Evolutionary conservation across 2,888 invertebrate genomes (phyloP).

Genomic region (Leptinotarsa tumamoca): DNA sequence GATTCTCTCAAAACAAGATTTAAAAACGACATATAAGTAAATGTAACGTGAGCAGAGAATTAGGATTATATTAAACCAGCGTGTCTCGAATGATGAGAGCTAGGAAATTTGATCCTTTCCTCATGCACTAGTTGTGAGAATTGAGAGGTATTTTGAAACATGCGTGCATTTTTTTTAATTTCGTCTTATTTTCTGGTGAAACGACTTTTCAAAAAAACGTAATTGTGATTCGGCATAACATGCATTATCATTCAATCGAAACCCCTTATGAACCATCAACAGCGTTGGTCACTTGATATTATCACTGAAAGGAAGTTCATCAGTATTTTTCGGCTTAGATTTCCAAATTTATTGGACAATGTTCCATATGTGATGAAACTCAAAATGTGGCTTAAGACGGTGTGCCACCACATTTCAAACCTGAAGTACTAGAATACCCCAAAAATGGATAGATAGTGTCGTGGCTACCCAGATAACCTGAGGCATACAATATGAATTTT

Average conservation of each 20-base stretch:
- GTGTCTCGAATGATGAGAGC: too few species aligned
- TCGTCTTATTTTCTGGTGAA: neutral
- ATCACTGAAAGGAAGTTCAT: neutral
- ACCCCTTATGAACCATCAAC: neutral
- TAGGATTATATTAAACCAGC: too few species aligned
- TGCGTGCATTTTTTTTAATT: too few species aligned
- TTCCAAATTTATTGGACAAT: neutral
- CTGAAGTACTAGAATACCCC: neutral
- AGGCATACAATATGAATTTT: neutral
- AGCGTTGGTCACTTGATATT: neutral
- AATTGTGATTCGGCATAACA: neutral
- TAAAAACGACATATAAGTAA: too few species aligned
- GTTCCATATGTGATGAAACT: neutral
- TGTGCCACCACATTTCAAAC: neutral
- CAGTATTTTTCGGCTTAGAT: neutral
- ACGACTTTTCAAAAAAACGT: neutral
- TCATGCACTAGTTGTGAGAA: too few species aligned
- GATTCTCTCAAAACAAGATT: too few species aligned
- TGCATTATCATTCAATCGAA: neutral
- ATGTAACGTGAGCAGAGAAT: too few species aligned
- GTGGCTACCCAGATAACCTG: conserved; percentile 14
- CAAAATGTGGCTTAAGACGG: neutral
- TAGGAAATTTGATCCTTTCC: too few species aligned
- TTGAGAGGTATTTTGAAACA: too few species aligned
- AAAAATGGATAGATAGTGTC: neutral